A percentile compares a stretch with the other conserved stretches of the same genome.
These are phyloP conservation scores for Hemistola chrysoprasaria DNA, from an alignment of 2,888 invertebrate genomes.

Conservation along the genomic window DNA sequence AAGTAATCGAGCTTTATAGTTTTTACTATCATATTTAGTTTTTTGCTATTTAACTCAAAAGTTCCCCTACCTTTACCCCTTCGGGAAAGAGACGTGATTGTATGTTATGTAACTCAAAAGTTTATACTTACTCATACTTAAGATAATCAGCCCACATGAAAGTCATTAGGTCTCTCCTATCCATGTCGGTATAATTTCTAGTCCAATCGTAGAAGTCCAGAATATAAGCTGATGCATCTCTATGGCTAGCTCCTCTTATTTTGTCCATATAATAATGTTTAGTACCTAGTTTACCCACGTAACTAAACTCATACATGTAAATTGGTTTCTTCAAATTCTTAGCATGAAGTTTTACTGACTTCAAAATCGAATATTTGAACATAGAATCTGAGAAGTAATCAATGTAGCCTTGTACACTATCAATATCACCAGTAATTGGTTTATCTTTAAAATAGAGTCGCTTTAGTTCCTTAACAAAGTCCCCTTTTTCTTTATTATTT, in stretches of 20 bases:
- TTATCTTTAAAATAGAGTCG: constrained; percentile 58
- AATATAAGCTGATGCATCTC: constrained; percentile 67
- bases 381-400: constrained; percentile 71
- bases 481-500: constrained; percentile 40
- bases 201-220: constrained; percentile 63
- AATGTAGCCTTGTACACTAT: constrained; percentile 52
- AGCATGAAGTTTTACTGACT: constrained; percentile 60
- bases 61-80: too few species aligned
- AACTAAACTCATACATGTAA: constrained; percentile 67
- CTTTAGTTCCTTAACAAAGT: constrained; percentile 46
- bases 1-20: too few species aligned
- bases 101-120: too few species aligned
- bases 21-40: too few species aligned
- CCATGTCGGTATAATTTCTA: constrained; percentile 51
- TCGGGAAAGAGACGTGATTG: too few species aligned
- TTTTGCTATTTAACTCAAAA: too few species aligned
- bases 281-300: constrained; percentile 60
- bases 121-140: constrained; percentile 59
- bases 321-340: constrained; percentile 43
- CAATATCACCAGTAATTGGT: constrained; percentile 45
- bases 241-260: constrained; percentile 67
- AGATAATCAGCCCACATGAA: constrained; percentile 70
- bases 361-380: constrained; percentile 67
- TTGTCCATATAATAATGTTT: constrained; percentile 60
- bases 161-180: constrained; percentile 62